Percentiles rank a stretch among this genome's conserved stretches.
Conservation (phyloP, 2,888 invertebrate species). For the Furcula furcula region DNA sequence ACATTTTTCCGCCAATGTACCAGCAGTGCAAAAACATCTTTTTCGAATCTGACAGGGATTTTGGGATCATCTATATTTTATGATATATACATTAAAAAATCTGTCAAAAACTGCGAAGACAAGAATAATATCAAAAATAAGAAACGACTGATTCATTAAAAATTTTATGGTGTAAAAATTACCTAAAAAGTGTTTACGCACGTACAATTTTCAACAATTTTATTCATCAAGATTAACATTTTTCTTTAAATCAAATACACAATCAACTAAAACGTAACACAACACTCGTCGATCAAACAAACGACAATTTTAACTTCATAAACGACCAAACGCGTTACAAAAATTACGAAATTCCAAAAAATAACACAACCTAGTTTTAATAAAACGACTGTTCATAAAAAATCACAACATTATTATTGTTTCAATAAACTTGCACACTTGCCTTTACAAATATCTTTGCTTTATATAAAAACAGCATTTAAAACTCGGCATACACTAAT, state of each 20-base stretch:
- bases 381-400: slow-evolving; percentile 24
- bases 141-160: not conserved
- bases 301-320: not conserved
- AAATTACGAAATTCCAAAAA: slow-evolving; percentile 15
- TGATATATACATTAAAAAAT: too few relatives aligned
- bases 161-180: not conserved
- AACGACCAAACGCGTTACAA: not conserved
- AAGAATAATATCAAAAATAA: too few relatives aligned
- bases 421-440: slow-evolving; percentile 45
- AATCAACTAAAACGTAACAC: slow-evolving; percentile 19
- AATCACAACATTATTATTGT: slow-evolving; percentile 38
- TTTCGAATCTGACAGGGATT: too few relatives aligned
- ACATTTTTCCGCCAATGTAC: too few relatives aligned
- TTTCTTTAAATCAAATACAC: slow-evolving; percentile 4
- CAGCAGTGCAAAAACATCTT: too few relatives aligned
- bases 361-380: slow-evolving; percentile 52
- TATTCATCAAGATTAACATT: not conserved
- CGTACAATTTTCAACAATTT: not conserved
- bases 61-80: too few relatives aligned
- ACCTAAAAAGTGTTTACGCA: not conserved
- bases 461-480: slow-evolving; percentile 11
- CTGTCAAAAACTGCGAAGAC: too few relatives aligned
- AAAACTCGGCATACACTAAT: slow-evolving; percentile 28
- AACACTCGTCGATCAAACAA: not conserved
- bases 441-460: slow-evolving; percentile 25